Conservation (phyloP, 35 echinoderm and acorn worm genomes). For the Lytechinus pictus region DNA sequence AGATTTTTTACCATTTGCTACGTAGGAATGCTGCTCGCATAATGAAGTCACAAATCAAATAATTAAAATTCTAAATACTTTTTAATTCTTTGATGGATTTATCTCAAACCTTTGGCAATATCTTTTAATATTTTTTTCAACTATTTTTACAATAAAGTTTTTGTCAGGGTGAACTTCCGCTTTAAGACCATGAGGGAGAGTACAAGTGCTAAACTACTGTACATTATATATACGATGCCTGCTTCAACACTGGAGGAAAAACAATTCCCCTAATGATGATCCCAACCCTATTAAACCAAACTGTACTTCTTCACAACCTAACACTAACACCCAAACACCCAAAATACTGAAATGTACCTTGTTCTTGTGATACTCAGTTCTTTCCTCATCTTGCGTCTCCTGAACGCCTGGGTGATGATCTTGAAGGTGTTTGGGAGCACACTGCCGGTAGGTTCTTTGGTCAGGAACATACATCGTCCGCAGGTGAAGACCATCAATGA, state of each 20-base stretch:
- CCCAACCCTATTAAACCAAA: not conserved
- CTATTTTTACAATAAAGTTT: no score
- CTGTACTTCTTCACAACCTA: not conserved
- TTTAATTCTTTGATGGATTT: no score
- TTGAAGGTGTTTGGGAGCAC: conserved; percentile 82
- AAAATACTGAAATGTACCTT: conserved; percentile 26
- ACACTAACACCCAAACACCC: not conserved
- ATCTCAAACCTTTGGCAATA: no score
- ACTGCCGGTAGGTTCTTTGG: conserved; percentile 81
- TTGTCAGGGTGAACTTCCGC: no score
- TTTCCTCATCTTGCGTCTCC: conserved; percentile 51
- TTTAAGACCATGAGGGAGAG: no score
- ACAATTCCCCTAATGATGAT: not conserved
- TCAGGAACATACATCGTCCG: conserved; percentile 71
- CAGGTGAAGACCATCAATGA: conserved; percentile 62
- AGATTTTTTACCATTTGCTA: no score
- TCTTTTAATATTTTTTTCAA: no score
- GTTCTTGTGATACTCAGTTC: not conserved
- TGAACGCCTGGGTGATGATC: conserved; percentile 80
- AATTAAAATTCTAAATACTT: no score
- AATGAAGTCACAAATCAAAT: no score
- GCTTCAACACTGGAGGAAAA: not conserved
- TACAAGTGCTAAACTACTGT: no score
- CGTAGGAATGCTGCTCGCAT: no score
- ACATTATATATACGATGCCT: no score